Evolutionary conservation across 2,888 invertebrate species (phyloP), one percentile per base, ranked within the genome.

Genomic region (Crematogaster levior): DNA sequence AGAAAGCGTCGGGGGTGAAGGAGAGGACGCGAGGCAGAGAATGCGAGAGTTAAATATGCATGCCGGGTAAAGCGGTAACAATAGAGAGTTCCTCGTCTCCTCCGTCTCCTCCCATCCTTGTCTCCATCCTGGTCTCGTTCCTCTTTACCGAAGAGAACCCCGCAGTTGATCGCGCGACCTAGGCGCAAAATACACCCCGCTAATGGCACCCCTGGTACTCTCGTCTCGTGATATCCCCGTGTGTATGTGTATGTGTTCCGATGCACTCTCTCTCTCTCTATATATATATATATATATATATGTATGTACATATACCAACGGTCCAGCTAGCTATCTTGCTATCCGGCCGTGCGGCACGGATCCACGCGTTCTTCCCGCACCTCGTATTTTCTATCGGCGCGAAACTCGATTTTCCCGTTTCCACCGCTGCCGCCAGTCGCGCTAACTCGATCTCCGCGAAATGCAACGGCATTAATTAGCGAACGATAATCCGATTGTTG

Each of bases 31-130:
- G 66, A 58, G 34, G 51, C 24, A 34, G 83, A 70, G 83, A 79
- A 84, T 63, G 75, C 86, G 88, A 88, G 88, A 86, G 92, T 92
- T 92, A 92, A 92, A 92, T 92, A 92, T 92, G 92, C 92, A 92
- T 91, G 90, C 91, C 88, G 92, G 88, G 90, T 92, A 91, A 91
- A 92, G 91, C 90, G 91, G 91, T 89, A 92, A 91, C 92, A 92
- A 92, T 92, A 91, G 92, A 89, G 87, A 88, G 85, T 74, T 70
- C 81, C 86, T 72, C 85, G 66, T 84, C 84, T 84, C 75, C 56
- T 51, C 18, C 66, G 46, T 56, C 34, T 60, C 72, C 65, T 48
- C 66, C 46, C 56, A 0, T 48, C 63, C 51, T 56, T 53, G 61
- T 30, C 70, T 51, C 40, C 53, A 18, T 40, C 48, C 40, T 72